phyloP scores from a whole-genome alignment of 2,797 vertebrate genomes.

The Mallotus villosus region DNA sequence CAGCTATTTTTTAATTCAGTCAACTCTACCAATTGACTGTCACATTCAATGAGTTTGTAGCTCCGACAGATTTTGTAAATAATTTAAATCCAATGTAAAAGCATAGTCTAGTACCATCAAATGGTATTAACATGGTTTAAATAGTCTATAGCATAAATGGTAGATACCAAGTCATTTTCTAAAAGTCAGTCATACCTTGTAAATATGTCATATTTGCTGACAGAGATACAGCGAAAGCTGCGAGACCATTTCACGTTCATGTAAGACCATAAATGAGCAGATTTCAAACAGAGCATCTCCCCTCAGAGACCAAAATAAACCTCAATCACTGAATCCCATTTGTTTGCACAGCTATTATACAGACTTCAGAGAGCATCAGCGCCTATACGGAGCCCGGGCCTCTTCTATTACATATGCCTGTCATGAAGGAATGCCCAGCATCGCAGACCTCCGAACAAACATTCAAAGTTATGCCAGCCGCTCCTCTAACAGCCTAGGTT shows the following conservation, averaged over 20 bases:
- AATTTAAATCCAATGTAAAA: neutral
- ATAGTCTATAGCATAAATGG: no score
- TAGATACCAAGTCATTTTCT: no score
- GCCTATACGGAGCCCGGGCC: constrained; percentile 23
- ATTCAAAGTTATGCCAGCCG: constrained; percentile 19
- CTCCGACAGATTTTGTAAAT: neutral
- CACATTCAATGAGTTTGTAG: neutral
- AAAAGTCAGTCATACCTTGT: neutral
- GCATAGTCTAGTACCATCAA: no score
- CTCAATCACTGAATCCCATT: constrained; percentile 39
- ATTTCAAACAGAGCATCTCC: constrained; percentile 21
- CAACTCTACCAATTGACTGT: no score
- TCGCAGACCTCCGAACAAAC: constrained; percentile 17
- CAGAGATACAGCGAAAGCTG: neutral
- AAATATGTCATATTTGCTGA: neutral
- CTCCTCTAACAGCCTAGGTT: constrained; percentile 31
- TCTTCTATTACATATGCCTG: constrained; percentile 38
- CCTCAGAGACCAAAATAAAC: constrained; percentile 42
- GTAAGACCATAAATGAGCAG: constrained; percentile 5
- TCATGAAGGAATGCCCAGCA: constrained; percentile 22
- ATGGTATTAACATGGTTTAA: no score
- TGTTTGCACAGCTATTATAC: constrained; percentile 44
- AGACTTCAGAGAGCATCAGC: neutral
- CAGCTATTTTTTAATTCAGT: no score
- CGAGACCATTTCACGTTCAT: neutral